A percentile compares a stretch with the other conserved stretches of the same genome.
Evolutionary conservation across 2,113 vertebrate genomes (phyloP).

Genomic region (Serilophus lunatus): DNA sequence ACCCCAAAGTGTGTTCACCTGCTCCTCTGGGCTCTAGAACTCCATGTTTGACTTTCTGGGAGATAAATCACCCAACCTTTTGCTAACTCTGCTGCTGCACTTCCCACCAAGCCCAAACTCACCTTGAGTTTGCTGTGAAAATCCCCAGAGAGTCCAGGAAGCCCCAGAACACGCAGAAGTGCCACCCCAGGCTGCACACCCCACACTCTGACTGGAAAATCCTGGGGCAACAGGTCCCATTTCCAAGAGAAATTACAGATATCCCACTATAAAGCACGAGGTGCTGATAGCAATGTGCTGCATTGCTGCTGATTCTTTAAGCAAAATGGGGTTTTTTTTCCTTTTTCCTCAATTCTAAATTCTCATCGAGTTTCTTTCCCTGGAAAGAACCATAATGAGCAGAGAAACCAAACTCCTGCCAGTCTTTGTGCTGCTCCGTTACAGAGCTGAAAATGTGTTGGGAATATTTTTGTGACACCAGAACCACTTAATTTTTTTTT

Average conservation of each 20-base stretch:
- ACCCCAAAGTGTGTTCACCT: neutral
- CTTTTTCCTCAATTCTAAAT: neutral
- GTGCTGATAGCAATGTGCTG: accelerated
- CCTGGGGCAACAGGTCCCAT: neutral
- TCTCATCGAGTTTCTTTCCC: neutral
- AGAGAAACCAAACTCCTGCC: neutral
- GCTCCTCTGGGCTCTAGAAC: neutral
- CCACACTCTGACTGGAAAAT: neutral
- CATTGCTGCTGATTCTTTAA: neutral
- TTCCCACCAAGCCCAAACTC: neutral
- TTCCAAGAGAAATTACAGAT: neutral
- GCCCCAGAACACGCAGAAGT: neutral
- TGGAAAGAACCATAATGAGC: neutral
- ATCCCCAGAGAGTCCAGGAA: accelerated
- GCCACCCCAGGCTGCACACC: neutral
- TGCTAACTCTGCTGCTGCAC: neutral
- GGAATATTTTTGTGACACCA: neutral
- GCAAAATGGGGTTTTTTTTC: neutral
- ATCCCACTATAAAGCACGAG: accelerated
- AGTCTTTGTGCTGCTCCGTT: neutral
- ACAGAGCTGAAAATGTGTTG: neutral
- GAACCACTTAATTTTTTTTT: neutral
- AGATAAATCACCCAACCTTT: neutral
- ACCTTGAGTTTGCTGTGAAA: neutral
- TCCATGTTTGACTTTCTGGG: neutral